Base-by-base conservation (phyloP, 2,113 vertebrate genomes). In the Machaerirhynchus nigripectus region DNA sequence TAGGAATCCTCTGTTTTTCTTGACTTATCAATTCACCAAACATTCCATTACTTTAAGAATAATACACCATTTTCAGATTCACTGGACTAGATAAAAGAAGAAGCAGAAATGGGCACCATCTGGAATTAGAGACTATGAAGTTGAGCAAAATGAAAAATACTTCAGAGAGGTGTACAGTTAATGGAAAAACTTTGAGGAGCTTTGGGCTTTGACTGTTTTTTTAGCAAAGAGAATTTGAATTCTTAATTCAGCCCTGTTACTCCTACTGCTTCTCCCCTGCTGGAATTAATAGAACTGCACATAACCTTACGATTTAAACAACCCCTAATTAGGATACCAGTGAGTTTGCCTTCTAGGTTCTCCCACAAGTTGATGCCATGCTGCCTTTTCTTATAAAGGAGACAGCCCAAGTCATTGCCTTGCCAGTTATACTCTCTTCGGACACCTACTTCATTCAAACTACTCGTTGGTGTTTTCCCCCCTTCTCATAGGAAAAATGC, bases 271-370 rank as follows among this genome's bases (percentile, higher is more conserved):
- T 80, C 46, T 84, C 7, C 30, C 47, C 55, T 6, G 8, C 59
- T 1, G 7, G 85, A 90, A 70, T 94, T 83, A 96, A 86, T 55
- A 83, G n/a, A 50, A 59, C 63, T 80, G 50, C 35, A 59, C 42
- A 37, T 69, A 94, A 85, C 56, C 50, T 86, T 87, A 33, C 55
- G 85, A 7, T 91, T 93, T 81, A 55, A 95, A 83, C 59, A 94
- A 52, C 33, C 4, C 13, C 55, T 83, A 67, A 91, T 91, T 86
- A 90, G 13, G 16, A 27, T 86, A 50, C 55, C 63, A 79, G 37
- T 6, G 8, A 55, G 39, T 82, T 87, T 93, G 65, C 47, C 55
- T 88, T 94, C 39, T 31, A 77, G 40, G 30, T 30, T 83, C 64
- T 80, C 79, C 44, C 52, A 70, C 60, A 77, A 76, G 39, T 37